Evolutionary conservation across 2,797 vertebrate genomes (phyloP), one percentile per base, ranked within the genome.

Genomic region (Scleropages formosus): DNA sequence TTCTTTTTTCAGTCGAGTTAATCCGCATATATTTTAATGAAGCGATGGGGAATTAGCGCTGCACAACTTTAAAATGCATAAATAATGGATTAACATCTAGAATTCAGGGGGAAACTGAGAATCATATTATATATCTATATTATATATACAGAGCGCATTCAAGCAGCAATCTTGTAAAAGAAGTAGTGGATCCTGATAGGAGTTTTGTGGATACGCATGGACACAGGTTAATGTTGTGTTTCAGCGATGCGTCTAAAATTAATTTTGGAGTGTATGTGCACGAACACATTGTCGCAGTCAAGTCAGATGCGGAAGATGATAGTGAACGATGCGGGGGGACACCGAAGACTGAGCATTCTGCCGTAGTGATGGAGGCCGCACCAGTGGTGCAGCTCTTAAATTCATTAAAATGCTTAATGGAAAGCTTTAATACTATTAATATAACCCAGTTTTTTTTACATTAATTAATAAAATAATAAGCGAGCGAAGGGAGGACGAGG

Each of bases 1-100:
- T 84, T 49, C 62, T 62, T 79, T 79, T 81, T 74, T 60, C 75
- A 68, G 77, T n/a, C 70, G 61, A 68, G 78, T 20, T 70, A 61
- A 86, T 86, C 79, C 88, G 78, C 79, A 76, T 83, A 81, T 80
- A 65, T 80, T 83, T 83, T 84, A 88, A 86, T 89, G 83, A 88
- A 89, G 87, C 82, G 80, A 80, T 79, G 82, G 82, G 78, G 85
- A 88, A 87, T 88, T 82, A 84, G 73, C 82, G 81, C 61, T 66
- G 79, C 71, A 76, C 78, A 72, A 83, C 79, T 86, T 85, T 82
- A 85, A 86, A 87, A 85, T 81, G 82, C 77, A 84, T 83, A 83
- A 82, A 86, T 87, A 90, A 90, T 82, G 84, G 81, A 82, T 89
- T 84, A 78, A 81, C 81, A 80, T 84, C 69, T 70, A 49, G 80